Evolutionary conservation across 2,113 vertebrate species (phyloP), one percentile per base, ranked within the genome.

Genomic region (Spea bombifrons): DNA sequence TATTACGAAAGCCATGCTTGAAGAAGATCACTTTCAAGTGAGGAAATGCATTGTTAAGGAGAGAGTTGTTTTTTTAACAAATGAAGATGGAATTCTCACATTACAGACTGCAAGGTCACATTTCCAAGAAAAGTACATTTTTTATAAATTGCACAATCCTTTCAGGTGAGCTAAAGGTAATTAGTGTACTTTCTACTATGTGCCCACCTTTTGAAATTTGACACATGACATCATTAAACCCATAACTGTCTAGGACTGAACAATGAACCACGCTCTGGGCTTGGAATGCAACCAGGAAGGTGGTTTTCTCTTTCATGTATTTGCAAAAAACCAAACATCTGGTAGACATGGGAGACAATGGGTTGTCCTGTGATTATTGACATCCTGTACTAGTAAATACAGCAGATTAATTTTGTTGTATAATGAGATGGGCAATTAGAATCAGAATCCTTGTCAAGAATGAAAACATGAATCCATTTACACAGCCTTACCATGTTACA

Each of bases 101-200:
- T 59, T 59, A 59, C 10, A 59, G 12, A 1, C 15, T 59, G 15
- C 55, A 59, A 59, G 15, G 55, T 13, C 5, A 59, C 55, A 12
- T 59, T 59, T 59, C 15, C 12, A 8, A 59, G 55, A 13, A 59
- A 59, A 5, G 8, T 9, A 13, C 55, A 3, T 59, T 59, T 59
- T 59, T 59, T 59, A 13, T 59, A 9, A 59, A 12, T 59, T 9
- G 15, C 55, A 59, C 15, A 59, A 59, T 4, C 55, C 55, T 13
- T 59, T 59, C 10, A 59, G 55, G 15, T 59, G 55, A 59, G 55
- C 55, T 59, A 59, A 59, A 59, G 55, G 55, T 59, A 59, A 59
- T 59, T 59, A 59, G 15, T 9, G 3, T 13, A 59, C 7, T 59
- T 59, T 59, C 12, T 59, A 59, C 55, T 3, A 59, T 59, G 10